Conservation (phyloP, 2,888 invertebrate species). For the Chymomyza caudatula region DNA sequence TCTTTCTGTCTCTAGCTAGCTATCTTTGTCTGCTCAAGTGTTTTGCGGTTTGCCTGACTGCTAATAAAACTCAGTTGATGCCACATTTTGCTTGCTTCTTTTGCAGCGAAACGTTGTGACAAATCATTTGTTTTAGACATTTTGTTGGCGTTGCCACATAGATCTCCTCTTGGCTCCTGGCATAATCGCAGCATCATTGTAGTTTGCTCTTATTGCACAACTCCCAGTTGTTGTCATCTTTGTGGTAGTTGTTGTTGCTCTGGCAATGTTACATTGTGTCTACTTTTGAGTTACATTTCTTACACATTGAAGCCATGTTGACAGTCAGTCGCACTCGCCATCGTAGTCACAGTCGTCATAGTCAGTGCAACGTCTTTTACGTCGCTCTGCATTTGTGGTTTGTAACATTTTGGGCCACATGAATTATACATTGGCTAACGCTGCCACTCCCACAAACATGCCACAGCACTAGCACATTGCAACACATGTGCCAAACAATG, state of each 20-base stretch:
- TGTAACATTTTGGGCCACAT: conserved; percentile 46
- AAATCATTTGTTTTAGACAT: conserved; percentile 71
- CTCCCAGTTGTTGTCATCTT: conserved; percentile 1
- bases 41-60: conserved; percentile 53
- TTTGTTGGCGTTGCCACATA: not conserved
- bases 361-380: not conserved
- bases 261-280: conserved; percentile 57
- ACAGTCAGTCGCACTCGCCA: conserved; percentile 47
- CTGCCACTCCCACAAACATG: not conserved
- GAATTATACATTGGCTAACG: conserved; percentile 57
- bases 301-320: conserved; percentile 68
- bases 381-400: conserved; percentile 48
- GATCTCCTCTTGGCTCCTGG: conserved; percentile 48
- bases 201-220: conserved; percentile 50
- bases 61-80: conserved; percentile 58
- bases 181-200: conserved; percentile 72
- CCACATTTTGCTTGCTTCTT: conserved; percentile 15
- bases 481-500: not conserved
- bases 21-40: conserved; percentile 47
- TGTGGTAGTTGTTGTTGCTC: conserved; percentile 13
- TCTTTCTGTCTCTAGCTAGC: no score
- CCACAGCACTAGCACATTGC: not conserved
- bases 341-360: not conserved
- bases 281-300: conserved; percentile 70
- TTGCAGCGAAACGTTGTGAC: conserved; percentile 53